Evolutionary conservation across 2,888 invertebrate species (phyloP), one percentile per base, ranked within the genome.

Genomic region (Zhuqinia jingwanae): DNA sequence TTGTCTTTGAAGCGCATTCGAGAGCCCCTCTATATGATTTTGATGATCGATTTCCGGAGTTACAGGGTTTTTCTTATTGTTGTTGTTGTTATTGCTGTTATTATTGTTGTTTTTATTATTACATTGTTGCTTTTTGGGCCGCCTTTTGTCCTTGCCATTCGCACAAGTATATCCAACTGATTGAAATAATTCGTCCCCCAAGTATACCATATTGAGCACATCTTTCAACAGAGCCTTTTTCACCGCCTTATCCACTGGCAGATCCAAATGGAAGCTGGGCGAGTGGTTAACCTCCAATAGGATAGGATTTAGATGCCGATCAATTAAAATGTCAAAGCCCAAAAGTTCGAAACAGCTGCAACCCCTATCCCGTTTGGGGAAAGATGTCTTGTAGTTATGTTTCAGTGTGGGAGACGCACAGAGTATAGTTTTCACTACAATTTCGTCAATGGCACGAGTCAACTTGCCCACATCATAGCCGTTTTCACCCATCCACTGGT

Each of bases 281-380:
- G 97, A 97, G 92, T 97, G 97, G 92, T 98, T 98, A 2, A 97
- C 96, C 94, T 98, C 98, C 87, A 98, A 93, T 80, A 98, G 94
- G 91, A 95, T 96, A 0, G 98, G 97, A 92, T 96, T 96, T 76
- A 97, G 92, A 91, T 96, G 95, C 92, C 95, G 95, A 92, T 98
- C 97, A 58, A 98, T 93, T 65, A 98, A 93, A 90, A 98, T 95
- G 92, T 98, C 98, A 91, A 97, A 97, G 22, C 98, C 98, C 42
- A 98, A 94, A 86, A 98, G 95, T 93, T 98, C 98, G 92, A 98
- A 98, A 92, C 98, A 98, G 1, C 97, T 97, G 91, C 96, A 93
- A 90, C 95, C 95, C 92, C 95, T 95, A 91, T 97, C 96, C 92
- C 97, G 97, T 76, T 95, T 95, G 0, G 97, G 97, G 92, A 98